Evolutionary conservation across 2,888 invertebrate species (phyloP), one percentile per base, ranked within the genome.

Genomic region (Caenorhabditis zanzibari): DNA sequence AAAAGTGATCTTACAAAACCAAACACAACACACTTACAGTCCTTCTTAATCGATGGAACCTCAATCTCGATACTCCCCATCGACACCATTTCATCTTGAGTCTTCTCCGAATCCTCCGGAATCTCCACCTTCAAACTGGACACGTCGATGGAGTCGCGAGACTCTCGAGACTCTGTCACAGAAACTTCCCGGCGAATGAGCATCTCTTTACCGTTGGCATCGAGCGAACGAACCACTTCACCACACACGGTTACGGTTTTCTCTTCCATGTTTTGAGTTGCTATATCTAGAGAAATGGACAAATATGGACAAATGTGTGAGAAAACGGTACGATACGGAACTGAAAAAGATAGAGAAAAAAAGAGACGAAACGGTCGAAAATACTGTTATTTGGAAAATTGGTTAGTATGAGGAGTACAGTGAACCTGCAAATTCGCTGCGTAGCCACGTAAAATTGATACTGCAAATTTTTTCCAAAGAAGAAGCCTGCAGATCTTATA

Each of bases 241-340:
- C 79, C 79, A 47, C 79, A 79, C 9, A 73, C 73, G 16, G 73
- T 73, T 19, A 73, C 71, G 14, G 54, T 54, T 24, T 74, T 66
- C 12, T 49, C 24, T 47, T 74, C 73, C 22, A 58, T 49, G 12
- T 54, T 49, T 63, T 54, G 38, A 38, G 38, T n/a, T n/a, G n/a
- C n/a, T n/a, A n/a, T n/a, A n/a, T n/a, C n/a, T n/a, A 32, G 32
- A 32, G 32, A 32, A 38, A 10, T 12, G 7, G 52, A 61, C 35
- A 52, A 44, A 22, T 16, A 26, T 26, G 2, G 44, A 22, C 22
- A 26, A 16, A 26, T 47, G 47, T 32, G 26, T 32, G 49, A 56
- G 47, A 35, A 24, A 61, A 35, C 0, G 58, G 6, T 32, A 24
- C 58, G 52, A 19, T 52, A 52, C 19, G 19, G 22, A 28, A 56